phyloP scores from a whole-genome alignment of 1,140 invertebrate genomes.

The Trichonephila clavata region DNA sequence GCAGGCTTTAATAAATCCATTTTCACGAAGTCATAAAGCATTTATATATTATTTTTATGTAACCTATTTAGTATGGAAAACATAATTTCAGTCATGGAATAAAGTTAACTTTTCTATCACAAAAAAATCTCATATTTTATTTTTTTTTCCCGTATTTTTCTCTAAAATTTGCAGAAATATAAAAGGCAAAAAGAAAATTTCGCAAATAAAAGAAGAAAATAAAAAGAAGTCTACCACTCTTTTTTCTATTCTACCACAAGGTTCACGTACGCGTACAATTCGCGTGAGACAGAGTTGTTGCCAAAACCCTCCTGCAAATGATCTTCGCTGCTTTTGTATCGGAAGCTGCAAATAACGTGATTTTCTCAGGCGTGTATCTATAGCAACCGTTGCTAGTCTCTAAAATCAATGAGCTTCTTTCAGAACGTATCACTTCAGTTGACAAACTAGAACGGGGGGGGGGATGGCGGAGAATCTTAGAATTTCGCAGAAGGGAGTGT shows the following conservation, averaged over 20 bases:
- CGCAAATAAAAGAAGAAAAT: no score
- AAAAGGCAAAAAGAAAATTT: no score
- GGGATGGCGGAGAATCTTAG: neutral
- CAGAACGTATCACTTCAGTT: slow-evolving; percentile 12
- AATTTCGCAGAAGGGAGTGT: neutral
- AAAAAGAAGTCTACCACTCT: no score
- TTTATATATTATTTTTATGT: no score
- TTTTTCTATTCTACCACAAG: neutral
- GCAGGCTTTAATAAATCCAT: no score
- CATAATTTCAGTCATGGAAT: no score
- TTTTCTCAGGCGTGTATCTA: slow-evolving; percentile 53
- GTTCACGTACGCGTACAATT: neutral
- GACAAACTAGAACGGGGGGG: neutral
- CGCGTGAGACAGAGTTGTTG: neutral
- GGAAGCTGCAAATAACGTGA: slow-evolving; percentile 47
- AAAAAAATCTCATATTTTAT: no score
- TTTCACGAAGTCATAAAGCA: no score
- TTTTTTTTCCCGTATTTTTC: no score
- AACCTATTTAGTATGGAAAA: no score
- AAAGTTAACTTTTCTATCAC: no score
- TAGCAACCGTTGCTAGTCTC: slow-evolving; percentile 64
- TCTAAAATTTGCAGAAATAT: no score
- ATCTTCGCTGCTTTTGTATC: slow-evolving; percentile 19
- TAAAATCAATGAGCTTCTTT: slow-evolving; percentile 58
- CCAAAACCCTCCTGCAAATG: slow-evolving; percentile 19